Percentiles rank a stretch among this genome's conserved stretches.
Conservation (phyloP, 2,888 invertebrate genomes). For the Nephrotoma appendiculata region DNA sequence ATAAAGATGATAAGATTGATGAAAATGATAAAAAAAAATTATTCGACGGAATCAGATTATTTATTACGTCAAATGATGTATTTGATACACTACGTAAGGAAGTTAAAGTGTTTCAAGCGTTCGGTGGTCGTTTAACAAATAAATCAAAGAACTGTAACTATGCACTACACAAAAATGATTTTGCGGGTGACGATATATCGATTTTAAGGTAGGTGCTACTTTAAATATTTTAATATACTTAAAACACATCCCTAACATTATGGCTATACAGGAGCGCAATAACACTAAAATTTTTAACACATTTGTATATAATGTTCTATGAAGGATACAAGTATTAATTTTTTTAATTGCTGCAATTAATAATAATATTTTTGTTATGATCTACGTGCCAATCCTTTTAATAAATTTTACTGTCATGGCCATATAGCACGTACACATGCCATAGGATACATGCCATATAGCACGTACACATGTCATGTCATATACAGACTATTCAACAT, state of each 20-base stretch:
- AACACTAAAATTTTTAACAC: neutral
- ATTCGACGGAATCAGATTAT: neutral
- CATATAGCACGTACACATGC: neutral
- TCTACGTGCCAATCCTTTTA: neutral
- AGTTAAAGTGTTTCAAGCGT: conserved; percentile 4
- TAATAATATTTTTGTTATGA: neutral
- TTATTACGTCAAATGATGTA: conserved; percentile 7
- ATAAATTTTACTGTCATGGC: neutral
- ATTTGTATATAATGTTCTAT: neutral
- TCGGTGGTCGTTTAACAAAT: neutral
- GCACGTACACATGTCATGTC: neutral
- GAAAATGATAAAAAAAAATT: neutral
- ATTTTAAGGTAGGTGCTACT: neutral
- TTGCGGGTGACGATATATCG: neutral
- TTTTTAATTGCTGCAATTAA: neutral
- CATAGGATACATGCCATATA: neutral
- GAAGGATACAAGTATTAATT: neutral
- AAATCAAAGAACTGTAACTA: neutral
- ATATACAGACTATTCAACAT: neutral
- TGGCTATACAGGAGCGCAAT: neutral
- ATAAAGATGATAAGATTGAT: neutral
- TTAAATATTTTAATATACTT: neutral
- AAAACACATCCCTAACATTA: neutral
- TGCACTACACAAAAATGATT: neutral
- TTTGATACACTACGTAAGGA: neutral